A percentile compares a stretch with the other conserved stretches of the same genome.
Evolutionary conservation across 2,113 vertebrate genomes (phyloP).

Genomic region (Saccopteryx leptura): DNA sequence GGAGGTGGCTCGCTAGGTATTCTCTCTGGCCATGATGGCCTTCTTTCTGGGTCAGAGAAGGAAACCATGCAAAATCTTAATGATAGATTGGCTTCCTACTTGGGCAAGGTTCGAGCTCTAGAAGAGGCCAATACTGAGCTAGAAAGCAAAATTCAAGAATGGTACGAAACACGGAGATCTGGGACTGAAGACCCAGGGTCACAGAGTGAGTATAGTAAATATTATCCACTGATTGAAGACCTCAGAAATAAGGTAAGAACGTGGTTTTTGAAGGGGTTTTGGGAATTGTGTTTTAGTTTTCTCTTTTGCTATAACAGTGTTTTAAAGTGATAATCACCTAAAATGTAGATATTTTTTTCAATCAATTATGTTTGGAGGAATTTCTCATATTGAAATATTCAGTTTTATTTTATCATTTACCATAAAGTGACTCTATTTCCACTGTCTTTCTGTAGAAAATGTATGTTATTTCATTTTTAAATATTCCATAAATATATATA

Average conservation of each 20-base stretch:
- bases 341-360: not conserved
- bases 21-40: constrained; percentile 76
- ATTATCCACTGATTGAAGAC: constrained; percentile 87
- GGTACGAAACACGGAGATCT: constrained; percentile 87
- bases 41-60: constrained; percentile 88
- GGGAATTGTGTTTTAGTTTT: not conserved
- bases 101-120: constrained; percentile 89
- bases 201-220: constrained; percentile 86
- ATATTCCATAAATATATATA: not conserved
- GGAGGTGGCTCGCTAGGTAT: constrained; percentile 65
- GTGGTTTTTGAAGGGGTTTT: not conserved
- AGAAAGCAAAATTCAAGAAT: constrained; percentile 90
- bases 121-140: constrained; percentile 88
- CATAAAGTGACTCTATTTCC: not conserved
- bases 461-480: not conserved
- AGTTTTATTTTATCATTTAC: not conserved
- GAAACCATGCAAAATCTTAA: constrained; percentile 92
- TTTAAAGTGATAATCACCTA: not conserved
- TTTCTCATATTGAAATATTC: not conserved
- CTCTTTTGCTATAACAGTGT: not conserved
- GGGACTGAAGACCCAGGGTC: constrained; percentile 42
- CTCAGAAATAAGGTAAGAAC: constrained; percentile 88
- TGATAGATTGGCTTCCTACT: constrained; percentile 89
- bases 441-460: not conserved
- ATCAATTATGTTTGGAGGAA: not conserved